A percentile compares a stretch with the other conserved stretches of the same genome.
phyloP scores from a whole-genome alignment of 2,113 vertebrate species.

The Saiga tatarica region DNA sequence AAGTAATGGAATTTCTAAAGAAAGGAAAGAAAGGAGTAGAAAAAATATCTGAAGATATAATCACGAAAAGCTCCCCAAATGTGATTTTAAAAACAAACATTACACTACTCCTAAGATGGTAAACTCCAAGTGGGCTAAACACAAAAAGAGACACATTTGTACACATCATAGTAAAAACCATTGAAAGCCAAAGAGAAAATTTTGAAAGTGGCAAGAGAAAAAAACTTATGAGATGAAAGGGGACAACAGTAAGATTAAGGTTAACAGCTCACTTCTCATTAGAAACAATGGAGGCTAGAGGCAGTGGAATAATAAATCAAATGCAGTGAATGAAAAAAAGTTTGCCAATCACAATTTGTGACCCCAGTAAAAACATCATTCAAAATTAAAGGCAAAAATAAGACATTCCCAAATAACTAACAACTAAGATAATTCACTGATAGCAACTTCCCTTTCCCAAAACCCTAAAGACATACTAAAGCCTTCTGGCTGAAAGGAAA shows the following conservation, averaged over 20 bases:
- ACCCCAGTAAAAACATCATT: not conserved
- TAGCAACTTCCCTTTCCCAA: not conserved
- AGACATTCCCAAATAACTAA: not conserved
- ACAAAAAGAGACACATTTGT: not conserved
- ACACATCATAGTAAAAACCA: not conserved
- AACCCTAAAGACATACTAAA: not conserved
- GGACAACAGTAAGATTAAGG: not conserved
- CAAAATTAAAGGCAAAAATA: not conserved
- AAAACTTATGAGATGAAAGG: not conserved
- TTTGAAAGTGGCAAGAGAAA: not conserved
- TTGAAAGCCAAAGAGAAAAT: not conserved
- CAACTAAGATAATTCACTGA: not conserved
- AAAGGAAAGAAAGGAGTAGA: conserved; percentile 9
- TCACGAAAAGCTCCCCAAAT: not conserved
- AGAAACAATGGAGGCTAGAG: not conserved
- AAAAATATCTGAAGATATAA: conserved; percentile 25
- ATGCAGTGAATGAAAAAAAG: not conserved
- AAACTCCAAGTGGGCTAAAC: not conserved
- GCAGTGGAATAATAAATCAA: not conserved
- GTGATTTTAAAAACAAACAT: conserved; percentile 9
- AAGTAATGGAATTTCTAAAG: not conserved
- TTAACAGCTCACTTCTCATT: not conserved
- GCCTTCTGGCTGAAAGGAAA: not conserved
- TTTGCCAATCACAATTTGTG: not conserved
- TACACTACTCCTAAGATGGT: not conserved